Evolutionary conservation across 2,113 vertebrate species (phyloP), one percentile per base, ranked within the genome.

Genomic region (Lycaon pictus): DNA sequence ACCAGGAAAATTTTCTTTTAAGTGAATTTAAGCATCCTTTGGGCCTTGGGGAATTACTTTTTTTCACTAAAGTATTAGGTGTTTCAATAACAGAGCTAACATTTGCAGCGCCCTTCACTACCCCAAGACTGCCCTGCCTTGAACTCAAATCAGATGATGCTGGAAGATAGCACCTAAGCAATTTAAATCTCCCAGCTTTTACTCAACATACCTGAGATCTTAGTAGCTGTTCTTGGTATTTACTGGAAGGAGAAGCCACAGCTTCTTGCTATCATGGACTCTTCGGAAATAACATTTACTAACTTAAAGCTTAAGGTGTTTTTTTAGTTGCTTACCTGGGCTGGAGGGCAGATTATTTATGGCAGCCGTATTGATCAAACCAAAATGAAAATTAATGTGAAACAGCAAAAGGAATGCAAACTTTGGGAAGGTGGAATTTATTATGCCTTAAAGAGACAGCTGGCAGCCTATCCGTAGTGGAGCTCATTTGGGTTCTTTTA

Each of bases 301-400:
- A 25, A 48, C 53, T 69, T 69, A 60, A 74, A n/a, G 56, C 51
- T 76, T 82, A 15, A 56, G 43, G 22, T 20, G 25, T 55, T 77
- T 67, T 56, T 77, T 69, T n/a, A 92, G 83, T 93, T 53, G 20
- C 56, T 69, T 97, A 32, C 19, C n/a, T 88, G 62, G 32, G 29
- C 23, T 62, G 76, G 32, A 97, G n/a, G 71, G n/a, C 27, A 32
- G 80, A 25, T 92, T 51, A 12, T 43, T 77, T 69, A 48, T 63
- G 80, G 20, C 74, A 88, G 51, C 56, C 86, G 25, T 86, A 69
- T 88, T 83, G 82, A 90, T 85, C 81, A 93, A 69, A 81, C 55
- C 74, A 65, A 77, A 93, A 79, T 91, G 72, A 69, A 93, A 93
- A 76, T 16, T 69, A 62, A 48, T 32, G 4, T 32, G 53, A 88